Evolutionary conservation across 2,888 invertebrate species (phyloP).

Genomic region (Diachrysia chrysitis): DNA sequence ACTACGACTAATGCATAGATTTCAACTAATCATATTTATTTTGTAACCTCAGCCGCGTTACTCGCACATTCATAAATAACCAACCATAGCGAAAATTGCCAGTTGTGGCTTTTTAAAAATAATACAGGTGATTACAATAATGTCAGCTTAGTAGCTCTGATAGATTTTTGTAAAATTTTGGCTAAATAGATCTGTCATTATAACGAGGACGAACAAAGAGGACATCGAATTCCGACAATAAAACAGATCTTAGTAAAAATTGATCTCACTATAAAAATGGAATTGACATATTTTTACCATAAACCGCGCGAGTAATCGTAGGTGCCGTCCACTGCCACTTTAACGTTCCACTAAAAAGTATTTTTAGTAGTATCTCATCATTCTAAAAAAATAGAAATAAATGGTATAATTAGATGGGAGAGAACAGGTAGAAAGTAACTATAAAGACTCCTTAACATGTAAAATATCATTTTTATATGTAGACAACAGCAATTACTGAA

Average conservation of each 20-base stretch:
- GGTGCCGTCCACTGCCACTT: conserved; percentile 63
- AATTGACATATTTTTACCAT: conserved; percentile 51
- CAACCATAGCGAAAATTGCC: conserved; percentile 5
- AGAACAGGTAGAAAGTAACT: conserved; percentile 27
- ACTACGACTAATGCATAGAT: conserved; percentile 22
- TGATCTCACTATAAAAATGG: conserved; percentile 54
- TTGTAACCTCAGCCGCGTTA: conserved; percentile 43
- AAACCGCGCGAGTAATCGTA: conserved; percentile 48
- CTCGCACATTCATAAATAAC: conserved; percentile 37
- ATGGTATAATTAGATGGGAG: conserved; percentile 2
- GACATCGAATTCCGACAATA: conserved; percentile 59
- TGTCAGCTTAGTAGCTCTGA: conserved; percentile 10
- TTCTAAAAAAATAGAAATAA: conserved; percentile 33
- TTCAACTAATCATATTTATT: conserved; percentile 34
- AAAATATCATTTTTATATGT: conserved; percentile 39
- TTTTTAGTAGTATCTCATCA: conserved; percentile 49
- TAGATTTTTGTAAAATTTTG: not conserved
- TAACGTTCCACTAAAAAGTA: conserved; percentile 44
- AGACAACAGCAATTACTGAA: conserved; percentile 29
- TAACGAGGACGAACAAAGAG: conserved; percentile 21
- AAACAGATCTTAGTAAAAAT: conserved; percentile 41
- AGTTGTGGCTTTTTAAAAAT: not conserved
- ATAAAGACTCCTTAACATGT: conserved; percentile 30
- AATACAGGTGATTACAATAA: conserved; percentile 10
- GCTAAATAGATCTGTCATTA: not conserved